phyloP scores from a whole-genome alignment of 2,888 invertebrate genomes.

The Cosmia trapezina region DNA sequence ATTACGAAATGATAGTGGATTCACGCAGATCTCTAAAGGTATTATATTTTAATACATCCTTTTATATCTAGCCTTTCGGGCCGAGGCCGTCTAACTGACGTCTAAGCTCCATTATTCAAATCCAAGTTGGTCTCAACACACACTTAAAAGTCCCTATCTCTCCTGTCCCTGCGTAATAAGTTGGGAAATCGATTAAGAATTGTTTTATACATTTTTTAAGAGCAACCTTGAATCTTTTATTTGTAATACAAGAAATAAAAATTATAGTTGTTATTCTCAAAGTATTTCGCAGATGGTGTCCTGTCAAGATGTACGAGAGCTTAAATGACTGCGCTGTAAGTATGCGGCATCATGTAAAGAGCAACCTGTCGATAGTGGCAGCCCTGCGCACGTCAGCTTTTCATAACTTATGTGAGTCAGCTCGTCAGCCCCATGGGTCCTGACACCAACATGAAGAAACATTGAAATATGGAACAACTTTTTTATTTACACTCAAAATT shows the following conservation, averaged over 20 bases:
- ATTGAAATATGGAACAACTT: constrained; percentile 29
- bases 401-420: constrained; percentile 64
- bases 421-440: constrained; percentile 46
- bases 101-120: too few relatives aligned
- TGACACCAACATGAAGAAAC: constrained; percentile 46
- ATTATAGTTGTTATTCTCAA: constrained; percentile 7
- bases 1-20: too few relatives aligned
- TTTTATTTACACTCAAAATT: constrained; percentile 45
- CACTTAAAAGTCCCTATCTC: too few relatives aligned
- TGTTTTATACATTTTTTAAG: not conserved
- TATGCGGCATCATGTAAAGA: constrained; percentile 53
- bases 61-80: too few relatives aligned
- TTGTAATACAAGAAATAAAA: not conserved
- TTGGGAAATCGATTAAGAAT: not conserved
- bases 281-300: constrained; percentile 43
- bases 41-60: too few relatives aligned
- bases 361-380: constrained; percentile 67
- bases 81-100: too few relatives aligned
- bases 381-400: constrained; percentile 57
- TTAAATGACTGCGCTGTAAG: constrained; percentile 50
- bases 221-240: not conserved
- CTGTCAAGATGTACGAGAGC: constrained; percentile 50
- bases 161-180: not conserved
- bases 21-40: too few relatives aligned
- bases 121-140: too few relatives aligned